Percentiles rank a stretch among this genome's conserved stretches.
Conservation (phyloP, 2,888 invertebrate genomes). For the Agriopis marginaria region DNA sequence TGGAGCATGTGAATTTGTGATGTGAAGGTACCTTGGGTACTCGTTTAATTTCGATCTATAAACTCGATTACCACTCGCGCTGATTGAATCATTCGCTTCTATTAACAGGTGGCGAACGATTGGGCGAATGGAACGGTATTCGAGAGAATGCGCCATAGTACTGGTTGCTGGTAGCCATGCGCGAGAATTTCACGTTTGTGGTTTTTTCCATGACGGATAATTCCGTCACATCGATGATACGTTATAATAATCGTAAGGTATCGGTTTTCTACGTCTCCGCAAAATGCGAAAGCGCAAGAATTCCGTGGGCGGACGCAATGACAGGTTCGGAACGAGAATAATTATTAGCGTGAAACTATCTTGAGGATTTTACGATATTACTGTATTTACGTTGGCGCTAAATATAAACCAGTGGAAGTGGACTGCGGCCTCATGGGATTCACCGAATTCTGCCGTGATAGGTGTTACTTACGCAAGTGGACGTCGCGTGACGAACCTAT, state of each 20-base stretch:
- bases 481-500: conserved; percentile 25
- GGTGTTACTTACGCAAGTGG: conserved; percentile 31
- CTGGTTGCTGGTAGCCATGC: conserved; percentile 5
- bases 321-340: conserved; percentile 50
- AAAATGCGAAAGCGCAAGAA: conserved; percentile 49
- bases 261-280: conserved; percentile 35
- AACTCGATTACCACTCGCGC: conserved; percentile 26
- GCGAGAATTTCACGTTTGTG: conserved; percentile 41
- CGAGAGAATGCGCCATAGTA: conserved; percentile 23
- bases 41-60: conserved; percentile 36
- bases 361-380: conserved; percentile 49
- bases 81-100: conserved; percentile 19
- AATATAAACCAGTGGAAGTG: conserved; percentile 44
- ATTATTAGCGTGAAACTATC: conserved; percentile 51
- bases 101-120: conserved; percentile 12
- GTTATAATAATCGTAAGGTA: conserved; percentile 38
- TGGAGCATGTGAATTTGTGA: conserved; percentile 49
- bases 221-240: conserved; percentile 29
- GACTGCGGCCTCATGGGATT: conserved; percentile 41
- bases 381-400: conserved; percentile 51
- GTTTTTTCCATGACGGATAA: conserved; percentile 47
- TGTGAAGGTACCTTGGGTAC: conserved; percentile 42
- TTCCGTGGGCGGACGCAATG: conserved; percentile 51
- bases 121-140: not conserved
- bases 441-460: conserved; percentile 31